Percentiles rank a stretch among this genome's conserved stretches.
Conservation (phyloP, 2,888 invertebrate genomes). For the Lycocerus yunnanus region DNA sequence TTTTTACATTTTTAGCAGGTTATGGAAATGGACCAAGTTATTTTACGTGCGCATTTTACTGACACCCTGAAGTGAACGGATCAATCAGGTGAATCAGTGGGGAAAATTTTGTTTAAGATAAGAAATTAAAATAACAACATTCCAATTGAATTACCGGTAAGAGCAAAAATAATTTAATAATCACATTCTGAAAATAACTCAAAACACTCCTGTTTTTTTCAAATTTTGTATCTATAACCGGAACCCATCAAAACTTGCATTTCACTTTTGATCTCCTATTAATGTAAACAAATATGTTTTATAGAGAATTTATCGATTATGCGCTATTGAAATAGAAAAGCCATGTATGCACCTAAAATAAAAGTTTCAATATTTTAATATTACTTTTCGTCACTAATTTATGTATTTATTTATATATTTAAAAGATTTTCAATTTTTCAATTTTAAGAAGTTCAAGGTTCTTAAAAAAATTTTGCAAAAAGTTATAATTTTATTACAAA, state of each 20-base stretch:
- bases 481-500: neutral
- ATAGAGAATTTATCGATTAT: neutral
- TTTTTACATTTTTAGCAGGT: neutral
- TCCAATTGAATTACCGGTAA: neutral
- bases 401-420: neutral
- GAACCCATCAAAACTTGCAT: neutral
- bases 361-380: neutral
- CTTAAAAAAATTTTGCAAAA: neutral
- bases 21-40: neutral
- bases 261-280: neutral
- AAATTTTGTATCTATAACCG: slow-evolving; percentile 3
- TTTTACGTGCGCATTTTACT: neutral
- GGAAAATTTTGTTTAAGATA: slow-evolving; percentile 2
- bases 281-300: neutral
- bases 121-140: slow-evolving; percentile 3
- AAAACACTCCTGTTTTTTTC: neutral
- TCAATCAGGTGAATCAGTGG: neutral
- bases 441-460: neutral
- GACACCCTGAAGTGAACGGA: neutral
- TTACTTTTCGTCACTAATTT: neutral
- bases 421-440: neutral
- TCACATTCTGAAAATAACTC: neutral
- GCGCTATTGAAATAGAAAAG: neutral
- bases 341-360: neutral
- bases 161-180: slow-evolving; percentile 1